phyloP scores from a whole-genome alignment of 2,888 invertebrate genomes.

The Microchrysa polita region DNA sequence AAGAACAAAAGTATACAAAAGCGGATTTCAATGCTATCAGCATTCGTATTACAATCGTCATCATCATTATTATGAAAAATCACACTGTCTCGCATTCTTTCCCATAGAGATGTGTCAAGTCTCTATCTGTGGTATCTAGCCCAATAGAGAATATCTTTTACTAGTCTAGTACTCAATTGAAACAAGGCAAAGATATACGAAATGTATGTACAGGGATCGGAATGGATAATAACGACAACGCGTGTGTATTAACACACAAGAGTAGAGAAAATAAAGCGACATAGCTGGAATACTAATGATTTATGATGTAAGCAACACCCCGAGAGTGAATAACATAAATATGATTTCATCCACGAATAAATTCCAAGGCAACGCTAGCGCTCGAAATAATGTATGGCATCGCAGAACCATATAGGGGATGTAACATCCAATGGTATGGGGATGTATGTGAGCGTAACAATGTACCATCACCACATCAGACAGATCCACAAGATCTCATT shows the following conservation, averaged over 20 bases:
- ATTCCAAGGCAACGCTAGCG: no score
- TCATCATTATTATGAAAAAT: background rate
- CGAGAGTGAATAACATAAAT: slow-evolving; percentile 23
- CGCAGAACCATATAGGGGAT: no score
- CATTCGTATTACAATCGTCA: background rate
- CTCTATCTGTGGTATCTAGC: background rate
- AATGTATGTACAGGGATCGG: background rate
- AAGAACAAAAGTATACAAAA: background rate
- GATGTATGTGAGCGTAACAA: no score
- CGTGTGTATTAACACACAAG: background rate
- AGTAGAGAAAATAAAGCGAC: slow-evolving; percentile 1
- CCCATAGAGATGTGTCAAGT: background rate
- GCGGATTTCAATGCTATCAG: background rate
- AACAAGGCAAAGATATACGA: background rate
- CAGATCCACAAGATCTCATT: no score
- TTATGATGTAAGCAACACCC: slow-evolving; percentile 32
- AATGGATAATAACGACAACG: background rate
- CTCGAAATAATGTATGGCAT: no score
- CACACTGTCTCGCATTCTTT: slow-evolving; percentile 4
- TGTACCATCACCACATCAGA: no score
- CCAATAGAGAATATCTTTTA: background rate
- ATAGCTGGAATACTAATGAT: slow-evolving; percentile 28
- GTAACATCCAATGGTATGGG: no score
- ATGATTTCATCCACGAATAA: slow-evolving; percentile 20
- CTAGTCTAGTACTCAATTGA: slow-evolving; percentile 2